Evolutionary conservation across 2,888 invertebrate genomes (phyloP).

Genomic region (Idaea biselata): DNA sequence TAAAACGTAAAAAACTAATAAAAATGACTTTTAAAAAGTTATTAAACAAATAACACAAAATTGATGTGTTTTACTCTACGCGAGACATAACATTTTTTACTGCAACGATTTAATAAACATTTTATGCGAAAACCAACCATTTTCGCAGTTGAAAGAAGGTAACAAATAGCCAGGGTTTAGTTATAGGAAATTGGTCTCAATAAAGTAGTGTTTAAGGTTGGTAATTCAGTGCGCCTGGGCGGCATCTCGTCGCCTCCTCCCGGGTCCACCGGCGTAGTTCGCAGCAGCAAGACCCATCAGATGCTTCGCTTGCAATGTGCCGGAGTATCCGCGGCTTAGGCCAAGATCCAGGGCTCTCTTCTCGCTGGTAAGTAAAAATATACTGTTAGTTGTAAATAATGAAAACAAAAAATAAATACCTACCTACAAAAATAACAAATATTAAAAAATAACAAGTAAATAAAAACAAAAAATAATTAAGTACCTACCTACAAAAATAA

Average conservation of each 20-base stretch:
- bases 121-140: slow-evolving; percentile 28
- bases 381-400: not conserved
- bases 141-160: slow-evolving; percentile 15
- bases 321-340: slow-evolving; percentile 92
- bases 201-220: slow-evolving; percentile 27
- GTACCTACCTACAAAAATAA: no score
- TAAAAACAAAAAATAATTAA: not conserved
- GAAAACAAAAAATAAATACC: not conserved
- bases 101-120: not conserved
- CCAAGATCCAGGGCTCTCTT: slow-evolving; percentile 95
- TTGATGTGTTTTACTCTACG: not conserved
- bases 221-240: slow-evolving; percentile 46
- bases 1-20: not conserved
- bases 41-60: not conserved
- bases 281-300: slow-evolving; percentile 94
- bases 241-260: slow-evolving; percentile 89
- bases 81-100: not conserved
- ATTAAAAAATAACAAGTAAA: no score
- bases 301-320: slow-evolving; percentile 94
- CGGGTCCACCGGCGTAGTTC: slow-evolving; percentile 93
- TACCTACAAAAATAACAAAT: no score
- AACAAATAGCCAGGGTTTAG: not conserved
- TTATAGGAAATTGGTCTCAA: slow-evolving; percentile 29
- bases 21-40: not conserved
- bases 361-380: slow-evolving; percentile 75